Conservation (phyloP, 2,797 vertebrate genomes). For the Lycodopsis pacificus region DNA sequence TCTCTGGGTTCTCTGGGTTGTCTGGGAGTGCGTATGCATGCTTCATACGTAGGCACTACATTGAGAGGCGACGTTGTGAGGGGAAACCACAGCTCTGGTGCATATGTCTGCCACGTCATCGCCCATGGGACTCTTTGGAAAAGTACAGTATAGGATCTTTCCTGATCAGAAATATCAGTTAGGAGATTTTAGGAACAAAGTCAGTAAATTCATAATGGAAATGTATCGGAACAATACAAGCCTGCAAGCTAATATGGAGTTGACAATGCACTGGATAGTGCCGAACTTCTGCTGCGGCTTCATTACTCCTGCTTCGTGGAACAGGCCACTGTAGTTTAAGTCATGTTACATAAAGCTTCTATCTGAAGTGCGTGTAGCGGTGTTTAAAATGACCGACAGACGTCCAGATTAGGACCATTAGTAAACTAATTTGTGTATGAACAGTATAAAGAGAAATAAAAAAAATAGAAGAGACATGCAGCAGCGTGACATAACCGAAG, state of each 20-base stretch:
- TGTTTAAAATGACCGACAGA: neutral
- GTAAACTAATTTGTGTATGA: neutral
- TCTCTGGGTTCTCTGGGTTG: constrained; percentile 22
- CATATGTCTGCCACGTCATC: neutral
- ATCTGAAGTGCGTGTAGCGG: neutral
- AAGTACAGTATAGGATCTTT: neutral
- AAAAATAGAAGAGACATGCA: constrained; percentile 43
- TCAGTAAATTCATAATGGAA: neutral
- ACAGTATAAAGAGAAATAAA: constrained; percentile 12
- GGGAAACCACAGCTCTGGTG: neutral
- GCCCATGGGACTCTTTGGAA: neutral
- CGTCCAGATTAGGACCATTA: neutral
- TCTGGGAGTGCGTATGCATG: neutral
- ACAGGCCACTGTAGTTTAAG: neutral
- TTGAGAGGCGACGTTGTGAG: neutral
- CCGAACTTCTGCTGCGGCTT: neutral
- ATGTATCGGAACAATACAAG: neutral
- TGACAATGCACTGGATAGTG: neutral
- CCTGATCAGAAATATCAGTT: neutral
- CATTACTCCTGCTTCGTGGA: neutral
- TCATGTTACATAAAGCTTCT: neutral
- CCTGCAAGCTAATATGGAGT: neutral
- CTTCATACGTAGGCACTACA: neutral
- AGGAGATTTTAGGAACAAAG: neutral
- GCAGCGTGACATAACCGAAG: constrained; percentile 41